A percentile compares a stretch with the other conserved stretches of the same genome.
These are phyloP conservation scores for Plestiodon gilberti DNA, from an alignment of 2,113 vertebrate species.

Conservation along the genomic window DNA sequence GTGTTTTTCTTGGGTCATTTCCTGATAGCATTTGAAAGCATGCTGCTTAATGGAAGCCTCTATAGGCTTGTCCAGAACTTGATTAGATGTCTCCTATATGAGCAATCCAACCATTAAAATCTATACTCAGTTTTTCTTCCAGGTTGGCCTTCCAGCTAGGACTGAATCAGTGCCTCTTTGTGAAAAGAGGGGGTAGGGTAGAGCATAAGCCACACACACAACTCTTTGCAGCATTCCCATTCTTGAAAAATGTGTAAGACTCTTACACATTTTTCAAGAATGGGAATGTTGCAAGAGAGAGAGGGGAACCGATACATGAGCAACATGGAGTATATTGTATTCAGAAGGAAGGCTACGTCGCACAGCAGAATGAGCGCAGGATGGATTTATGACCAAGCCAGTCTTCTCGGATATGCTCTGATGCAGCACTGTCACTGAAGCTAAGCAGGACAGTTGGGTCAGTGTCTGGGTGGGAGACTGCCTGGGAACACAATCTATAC, in stretches of 20 bases:
- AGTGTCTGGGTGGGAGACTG: not conserved
- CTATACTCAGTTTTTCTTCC: not conserved
- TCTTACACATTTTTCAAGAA: not conserved
- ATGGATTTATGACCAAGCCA: not conserved
- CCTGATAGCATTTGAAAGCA: not conserved
- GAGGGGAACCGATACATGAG: no score
- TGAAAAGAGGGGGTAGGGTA: not conserved
- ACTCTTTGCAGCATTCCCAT: no score
- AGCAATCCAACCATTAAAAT: not conserved
- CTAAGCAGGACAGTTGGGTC: not conserved
- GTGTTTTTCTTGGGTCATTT: not conserved
- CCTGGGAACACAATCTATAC: not conserved
- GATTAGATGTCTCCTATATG: not conserved
- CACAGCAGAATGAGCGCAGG: not conserved
- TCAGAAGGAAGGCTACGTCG: not conserved
- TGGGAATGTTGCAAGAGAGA: not conserved
- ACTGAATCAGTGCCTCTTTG: not conserved
- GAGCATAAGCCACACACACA: not conserved
- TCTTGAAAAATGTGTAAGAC: not conserved
- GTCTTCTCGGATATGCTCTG: not conserved
- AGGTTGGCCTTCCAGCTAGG: not conserved
- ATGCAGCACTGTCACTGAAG: not conserved
- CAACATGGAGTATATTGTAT: not conserved
- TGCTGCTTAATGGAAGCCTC: not conserved
- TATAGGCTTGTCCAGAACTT: not conserved